A percentile compares a stretch with the other conserved stretches of the same genome.
These are phyloP conservation scores for Tetragonula clypearis DNA, from an alignment of 1,140 invertebrate species.

Conservation along the genomic window DNA sequence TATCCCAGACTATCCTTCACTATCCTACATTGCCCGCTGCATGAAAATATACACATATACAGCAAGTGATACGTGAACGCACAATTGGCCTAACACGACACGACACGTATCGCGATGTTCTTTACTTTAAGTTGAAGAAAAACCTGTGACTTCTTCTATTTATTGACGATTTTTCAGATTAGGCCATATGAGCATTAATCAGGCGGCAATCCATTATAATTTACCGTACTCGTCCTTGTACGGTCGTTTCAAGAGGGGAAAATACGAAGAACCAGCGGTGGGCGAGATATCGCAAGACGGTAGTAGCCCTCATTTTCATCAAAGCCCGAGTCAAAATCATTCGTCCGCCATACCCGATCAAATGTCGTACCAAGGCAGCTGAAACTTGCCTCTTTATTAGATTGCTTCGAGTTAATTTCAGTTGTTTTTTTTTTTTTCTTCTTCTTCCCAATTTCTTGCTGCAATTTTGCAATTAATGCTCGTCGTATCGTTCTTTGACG, in stretches of 20 bases:
- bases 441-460: conserved; percentile 56
- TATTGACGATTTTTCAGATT: conserved; percentile 82
- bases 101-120: no score
- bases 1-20: no score
- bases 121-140: neutral
- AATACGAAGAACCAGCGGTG: conserved; percentile 81
- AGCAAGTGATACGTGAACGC: no score
- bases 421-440: no score
- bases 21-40: no score
- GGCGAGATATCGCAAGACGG: conserved; percentile 80
- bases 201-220: conserved; percentile 95
- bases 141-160: neutral
- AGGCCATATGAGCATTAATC: conserved; percentile 95
- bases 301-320: conserved; percentile 79
- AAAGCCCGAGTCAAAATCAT: conserved; percentile 80
- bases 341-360: conserved; percentile 80
- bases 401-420: conserved; percentile 66
- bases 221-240: conserved; percentile 94
- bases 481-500: neutral
- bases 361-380: conserved; percentile 82
- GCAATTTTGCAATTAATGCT: conserved; percentile 15
- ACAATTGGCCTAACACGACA: no score
- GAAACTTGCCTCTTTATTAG: conserved; percentile 82
- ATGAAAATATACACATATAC: no score
- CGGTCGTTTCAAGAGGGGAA: conserved; percentile 92